Percentiles rank a stretch among this genome's conserved stretches.
These are phyloP conservation scores for Lepisosteus osseus DNA, from an alignment of 2,113 vertebrate genomes.

Conservation along the genomic window DNA sequence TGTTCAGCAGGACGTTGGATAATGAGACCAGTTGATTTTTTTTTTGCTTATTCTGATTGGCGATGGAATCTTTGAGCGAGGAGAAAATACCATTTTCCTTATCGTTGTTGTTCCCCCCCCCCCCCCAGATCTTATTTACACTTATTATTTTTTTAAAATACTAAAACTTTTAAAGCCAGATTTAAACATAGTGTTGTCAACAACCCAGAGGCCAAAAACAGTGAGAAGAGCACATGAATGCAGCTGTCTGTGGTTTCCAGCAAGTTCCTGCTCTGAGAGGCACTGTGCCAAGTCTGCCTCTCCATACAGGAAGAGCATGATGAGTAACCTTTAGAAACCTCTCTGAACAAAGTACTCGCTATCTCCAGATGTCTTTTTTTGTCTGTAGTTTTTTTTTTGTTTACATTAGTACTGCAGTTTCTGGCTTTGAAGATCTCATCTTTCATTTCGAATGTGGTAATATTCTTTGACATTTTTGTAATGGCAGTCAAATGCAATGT, in stretches of 20 bases:
- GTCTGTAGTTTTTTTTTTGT: too few species aligned
- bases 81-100: too few species aligned
- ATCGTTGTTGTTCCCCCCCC: too few species aligned
- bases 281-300: slow-evolving; percentile 9
- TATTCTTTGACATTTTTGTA: too few species aligned
- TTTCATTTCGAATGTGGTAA: too few species aligned
- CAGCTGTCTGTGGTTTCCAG: slow-evolving; percentile 39
- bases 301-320: slow-evolving; percentile 38
- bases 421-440: too few species aligned
- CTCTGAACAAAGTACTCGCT: neutral
- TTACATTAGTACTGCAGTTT: too few species aligned
- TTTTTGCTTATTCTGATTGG: neutral
- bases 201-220: slow-evolving; percentile 4
- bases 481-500: too few species aligned
- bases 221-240: slow-evolving; percentile 25
- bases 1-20: neutral
- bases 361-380: too few species aligned
- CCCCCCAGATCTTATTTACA: neutral
- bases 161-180: slow-evolving; percentile 18
- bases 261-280: slow-evolving; percentile 28
- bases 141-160: slow-evolving; percentile 11
- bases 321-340: slow-evolving; percentile 46
- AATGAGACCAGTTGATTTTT: neutral
- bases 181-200: slow-evolving; percentile 9
- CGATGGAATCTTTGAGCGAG: neutral